phyloP scores from a whole-genome alignment of 2,797 vertebrate genomes.

The Sebastes vulpes region DNA sequence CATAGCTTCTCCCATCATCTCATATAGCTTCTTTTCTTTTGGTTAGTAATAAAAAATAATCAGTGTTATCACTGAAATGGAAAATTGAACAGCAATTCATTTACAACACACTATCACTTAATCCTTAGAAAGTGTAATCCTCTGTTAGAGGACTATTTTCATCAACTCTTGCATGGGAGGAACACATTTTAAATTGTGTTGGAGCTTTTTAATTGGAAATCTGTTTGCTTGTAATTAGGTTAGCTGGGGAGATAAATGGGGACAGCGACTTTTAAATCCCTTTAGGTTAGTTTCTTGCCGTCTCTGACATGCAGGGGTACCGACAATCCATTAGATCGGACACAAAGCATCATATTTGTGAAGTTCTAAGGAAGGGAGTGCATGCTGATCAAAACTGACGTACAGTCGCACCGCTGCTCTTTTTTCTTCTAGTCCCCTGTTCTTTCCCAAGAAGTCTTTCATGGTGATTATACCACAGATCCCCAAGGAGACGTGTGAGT shows the following conservation, averaged over 20 bases:
- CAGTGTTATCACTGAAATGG: slow-evolving; percentile 16
- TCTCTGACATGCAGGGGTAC: slow-evolving; percentile 70
- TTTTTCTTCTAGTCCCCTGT: neutral
- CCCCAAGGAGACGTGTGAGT: slow-evolving; percentile 30
- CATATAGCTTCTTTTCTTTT: slow-evolving; percentile 41
- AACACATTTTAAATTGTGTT: slow-evolving; percentile 29
- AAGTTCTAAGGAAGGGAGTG: slow-evolving; percentile 42
- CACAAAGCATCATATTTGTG: slow-evolving; percentile 31
- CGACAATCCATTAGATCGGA: slow-evolving; percentile 30
- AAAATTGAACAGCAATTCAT: slow-evolving; percentile 17
- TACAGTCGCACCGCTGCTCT: slow-evolving; percentile 18
- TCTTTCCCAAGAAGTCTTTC: slow-evolving; percentile 11
- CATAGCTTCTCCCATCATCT: slow-evolving; percentile 15
- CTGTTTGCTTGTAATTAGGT: slow-evolving; percentile 42
- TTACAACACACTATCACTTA: slow-evolving; percentile 35
- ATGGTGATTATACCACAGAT: slow-evolving; percentile 24
- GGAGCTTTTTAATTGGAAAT: slow-evolving; percentile 52
- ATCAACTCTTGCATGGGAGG: slow-evolving; percentile 2
- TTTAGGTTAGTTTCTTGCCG: slow-evolving; percentile 43
- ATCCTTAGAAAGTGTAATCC: slow-evolving; percentile 25
- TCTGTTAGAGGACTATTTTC: slow-evolving; percentile 33
- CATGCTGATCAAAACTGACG: slow-evolving; percentile 62
- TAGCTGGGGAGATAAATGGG: slow-evolving; percentile 47
- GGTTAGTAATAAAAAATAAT: slow-evolving; percentile 56
- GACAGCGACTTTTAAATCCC: slow-evolving; percentile 47